Base-by-base conservation (phyloP, 2,888 invertebrate genomes). In the Halocaridina rubra region DNA sequence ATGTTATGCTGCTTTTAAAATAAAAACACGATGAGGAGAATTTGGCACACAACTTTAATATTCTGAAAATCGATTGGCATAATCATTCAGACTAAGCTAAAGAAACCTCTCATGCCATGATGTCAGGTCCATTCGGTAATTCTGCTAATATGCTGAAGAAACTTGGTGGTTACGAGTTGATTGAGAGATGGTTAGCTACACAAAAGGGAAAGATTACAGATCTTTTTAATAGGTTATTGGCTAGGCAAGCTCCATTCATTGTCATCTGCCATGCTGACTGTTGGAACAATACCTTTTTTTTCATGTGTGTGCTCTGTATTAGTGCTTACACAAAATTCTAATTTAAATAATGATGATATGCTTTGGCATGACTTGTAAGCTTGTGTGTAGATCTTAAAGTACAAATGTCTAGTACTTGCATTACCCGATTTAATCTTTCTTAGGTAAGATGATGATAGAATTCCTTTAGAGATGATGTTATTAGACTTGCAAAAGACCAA, bases 1-100 rank as follows among this genome's bases (percentile, higher is more conserved):
- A 39, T 61, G 74, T 5, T 75, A 81, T n/a, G 81, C 2, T 74
- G 5, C 39, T 81, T 2, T n/a, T 75, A n/a, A 53, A n/a, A 16
- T n/a, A 77, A 24, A 77, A 78, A 39, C 8, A 22, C 5, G 13
- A n/a, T 16, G 16, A n/a, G n/a, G 16, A 53, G 10, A n/a, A 69
- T 2, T 16, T 69, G 2, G 2, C 10, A 8, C 29, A 69, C 7
- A 27, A 29, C 2, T 69, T 29, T 30, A 27, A 27, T 16, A 3
- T 8, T 16, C 69, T 69, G 13, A 29, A 7, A 3, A 3, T 69
- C 3, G 69, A 69, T 13, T 69, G 69, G 69, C 8, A 30, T 7
- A 69, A 30, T n/a, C 30, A n/a, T 53, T 7, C 4, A 4, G 53
- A 53, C 16, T 4, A 69, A 3, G 69, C 69, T 2, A 30, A 22